Percentiles rank a stretch among this genome's conserved stretches.
Evolutionary conservation across 1,140 invertebrate genomes (phyloP).

Genomic region (Adoxophyes honmai): DNA sequence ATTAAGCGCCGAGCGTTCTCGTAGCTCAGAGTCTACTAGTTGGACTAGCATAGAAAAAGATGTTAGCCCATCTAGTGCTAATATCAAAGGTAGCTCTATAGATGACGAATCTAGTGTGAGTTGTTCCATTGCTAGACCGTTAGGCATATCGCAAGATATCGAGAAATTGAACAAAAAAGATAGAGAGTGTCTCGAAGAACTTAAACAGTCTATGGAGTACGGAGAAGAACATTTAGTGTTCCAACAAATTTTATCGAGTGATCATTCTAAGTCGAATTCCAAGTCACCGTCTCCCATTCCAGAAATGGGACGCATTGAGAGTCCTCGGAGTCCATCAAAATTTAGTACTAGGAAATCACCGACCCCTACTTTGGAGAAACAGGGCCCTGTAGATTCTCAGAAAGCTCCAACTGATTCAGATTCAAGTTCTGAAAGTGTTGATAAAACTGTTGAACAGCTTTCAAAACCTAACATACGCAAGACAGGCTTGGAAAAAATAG

Average conservation of each 20-base stretch:
- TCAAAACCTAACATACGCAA: constrained; percentile 56
- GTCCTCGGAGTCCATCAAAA: constrained; percentile 65
- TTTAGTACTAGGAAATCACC: constrained; percentile 74
- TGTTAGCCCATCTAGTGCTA: constrained; percentile 76
- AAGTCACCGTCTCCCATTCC: constrained; percentile 67
- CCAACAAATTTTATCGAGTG: constrained; percentile 63
- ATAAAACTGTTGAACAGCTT: constrained; percentile 70
- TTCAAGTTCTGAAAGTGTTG: constrained; percentile 73
- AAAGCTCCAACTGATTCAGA: constrained; percentile 75
- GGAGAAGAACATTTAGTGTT: constrained; percentile 68
- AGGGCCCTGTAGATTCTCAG: constrained; percentile 78
- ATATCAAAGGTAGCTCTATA: constrained; percentile 80
- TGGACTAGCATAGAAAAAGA: constrained; percentile 81
- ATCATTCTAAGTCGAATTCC: constrained; percentile 69
- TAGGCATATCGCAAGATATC: constrained; percentile 86
- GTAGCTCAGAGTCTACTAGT: constrained; percentile 81
- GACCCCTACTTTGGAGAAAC: constrained; percentile 79
- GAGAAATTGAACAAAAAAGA: constrained; percentile 79
- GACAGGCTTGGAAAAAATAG: constrained; percentile 64
- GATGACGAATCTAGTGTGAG: constrained; percentile 88
- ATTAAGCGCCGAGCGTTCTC: constrained; percentile 80
- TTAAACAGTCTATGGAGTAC: constrained; percentile 73
- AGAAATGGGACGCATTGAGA: constrained; percentile 62
- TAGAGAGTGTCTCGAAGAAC: constrained; percentile 68
- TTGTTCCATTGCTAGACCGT: constrained; percentile 85